A percentile compares a stretch with the other conserved stretches of the same genome.
Evolutionary conservation across 1,140 invertebrate genomes (phyloP).

Genomic region (Aricia agestis): DNA sequence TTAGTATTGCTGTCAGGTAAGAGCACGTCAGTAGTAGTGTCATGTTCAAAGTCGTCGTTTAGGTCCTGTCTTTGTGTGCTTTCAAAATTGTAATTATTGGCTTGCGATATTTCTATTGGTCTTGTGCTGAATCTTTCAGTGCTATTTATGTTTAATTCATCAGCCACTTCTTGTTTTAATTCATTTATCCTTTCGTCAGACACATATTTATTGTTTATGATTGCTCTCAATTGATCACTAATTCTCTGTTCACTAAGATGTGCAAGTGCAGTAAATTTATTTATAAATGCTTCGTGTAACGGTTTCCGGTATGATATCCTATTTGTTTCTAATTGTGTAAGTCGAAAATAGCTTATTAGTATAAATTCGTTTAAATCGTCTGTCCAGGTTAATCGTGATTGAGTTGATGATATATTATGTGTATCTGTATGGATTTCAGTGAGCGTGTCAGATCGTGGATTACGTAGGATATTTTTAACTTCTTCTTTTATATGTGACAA

Average conservation of each 20-base stretch:
- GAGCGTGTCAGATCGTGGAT: neutral
- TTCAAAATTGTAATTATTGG: neutral
- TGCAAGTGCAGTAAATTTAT: slow-evolving; percentile 20
- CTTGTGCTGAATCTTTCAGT: neutral
- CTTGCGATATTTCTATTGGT: too few species aligned
- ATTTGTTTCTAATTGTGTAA: slow-evolving; percentile 30
- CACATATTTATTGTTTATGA: slow-evolving; percentile 11
- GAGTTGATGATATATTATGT: neutral
- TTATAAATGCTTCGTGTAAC: slow-evolving; percentile 26
- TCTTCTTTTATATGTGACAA: slow-evolving; percentile 24
- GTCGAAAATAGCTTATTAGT: slow-evolving; percentile 25
- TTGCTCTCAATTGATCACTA: slow-evolving; percentile 29
- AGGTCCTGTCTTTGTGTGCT: neutral
- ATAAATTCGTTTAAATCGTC: slow-evolving; percentile 28
- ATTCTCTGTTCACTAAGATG: slow-evolving; percentile 34
- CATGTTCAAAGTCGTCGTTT: too few species aligned
- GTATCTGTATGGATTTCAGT: neutral
- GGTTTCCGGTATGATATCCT: slow-evolving; percentile 29
- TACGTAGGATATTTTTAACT: slow-evolving; percentile 19
- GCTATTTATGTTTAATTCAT: neutral
- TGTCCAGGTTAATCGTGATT: slow-evolving; percentile 23
- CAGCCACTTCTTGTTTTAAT: neutral
- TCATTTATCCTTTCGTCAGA: neutral
- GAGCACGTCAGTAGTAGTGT: too few species aligned
- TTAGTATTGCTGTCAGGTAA: neutral